Base-by-base conservation (phyloP, 1,140 invertebrate genomes). In the Frieseomelitta varia region DNA sequence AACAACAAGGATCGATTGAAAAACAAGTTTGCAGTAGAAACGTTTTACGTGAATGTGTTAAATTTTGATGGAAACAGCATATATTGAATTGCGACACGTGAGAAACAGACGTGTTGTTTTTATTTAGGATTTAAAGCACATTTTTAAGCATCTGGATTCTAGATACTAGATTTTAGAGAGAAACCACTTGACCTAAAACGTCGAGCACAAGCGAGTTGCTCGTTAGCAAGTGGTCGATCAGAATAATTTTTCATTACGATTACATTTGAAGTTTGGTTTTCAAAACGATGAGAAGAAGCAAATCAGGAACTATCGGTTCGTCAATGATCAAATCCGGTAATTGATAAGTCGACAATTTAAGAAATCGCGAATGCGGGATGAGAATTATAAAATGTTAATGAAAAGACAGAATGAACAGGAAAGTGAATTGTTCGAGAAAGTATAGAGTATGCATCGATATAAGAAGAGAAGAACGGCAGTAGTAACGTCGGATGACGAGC, bases 161-260 rank as follows among this genome's bases (percentile, higher is more conserved):
- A 34, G 8, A 39, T 21, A 11, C 55, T 14, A 69, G 19, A 19
- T 24, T 39, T 10, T 4, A 39, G 24, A 76, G 56, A 47, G 56
- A 39, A 61, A 19, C 34, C 56, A 76, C 55, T 76, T 27, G 74
- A 76, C 34, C 34, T 27, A n/a, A 76, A 76, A 76, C 56, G n/a
- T 0, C 11, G 12, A 69, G 3, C 30, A 47, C 39, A 34, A 75
- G 3, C 55, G 55, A 61, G 19, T 34, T 14, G 11, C 1, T 27
- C 21, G 27, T 24, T 56, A 56, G 30, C n/a, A 19, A 39, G 21
- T 39, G 21, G 21, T n/a, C 14, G 21, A 47, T n/a, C 68, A 47
- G 68, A 24, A 47, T n/a, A n/a, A 47, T 47, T 69, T 4, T 47
- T 47, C 14, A 0, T n/a, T 67, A 15, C 15, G 19, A 30, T 19